phyloP scores from a whole-genome alignment of 2,113 vertebrate genomes.

The Climacteris rufus region DNA sequence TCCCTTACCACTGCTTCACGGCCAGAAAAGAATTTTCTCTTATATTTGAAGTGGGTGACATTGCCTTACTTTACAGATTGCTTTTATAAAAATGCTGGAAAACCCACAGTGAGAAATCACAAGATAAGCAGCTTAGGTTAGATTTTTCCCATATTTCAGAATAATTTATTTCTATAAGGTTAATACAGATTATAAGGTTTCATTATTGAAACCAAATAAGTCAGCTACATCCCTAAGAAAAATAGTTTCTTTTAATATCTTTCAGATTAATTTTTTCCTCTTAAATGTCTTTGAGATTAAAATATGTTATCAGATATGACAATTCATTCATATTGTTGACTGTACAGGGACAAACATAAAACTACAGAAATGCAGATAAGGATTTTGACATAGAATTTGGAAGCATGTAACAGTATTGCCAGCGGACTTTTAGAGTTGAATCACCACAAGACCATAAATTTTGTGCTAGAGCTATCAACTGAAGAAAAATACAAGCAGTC shows the following conservation, averaged over 20 bases:
- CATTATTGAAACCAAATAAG: neutral
- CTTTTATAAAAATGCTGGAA: neutral
- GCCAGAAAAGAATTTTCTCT: neutral
- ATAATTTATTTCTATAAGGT: neutral
- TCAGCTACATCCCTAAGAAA: neutral
- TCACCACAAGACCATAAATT: neutral
- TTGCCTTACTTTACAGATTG: neutral
- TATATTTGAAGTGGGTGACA: neutral
- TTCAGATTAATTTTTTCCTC: neutral
- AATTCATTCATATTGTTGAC: neutral
- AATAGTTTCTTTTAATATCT: neutral
- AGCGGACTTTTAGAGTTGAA: neutral
- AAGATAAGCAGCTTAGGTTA: neutral
- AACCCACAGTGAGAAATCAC: neutral
- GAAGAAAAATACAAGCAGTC: neutral
- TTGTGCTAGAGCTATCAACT: neutral
- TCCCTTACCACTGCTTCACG: neutral
- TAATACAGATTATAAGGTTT: neutral
- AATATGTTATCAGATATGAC: neutral
- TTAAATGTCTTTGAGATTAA: neutral
- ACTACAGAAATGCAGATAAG: neutral
- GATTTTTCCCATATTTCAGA: neutral
- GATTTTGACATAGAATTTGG: neutral
- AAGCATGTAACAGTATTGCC: neutral
- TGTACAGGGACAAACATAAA: neutral